Conservation (phyloP, 1,140 invertebrate genomes). For the Plectrocnemia conspersa region DNA sequence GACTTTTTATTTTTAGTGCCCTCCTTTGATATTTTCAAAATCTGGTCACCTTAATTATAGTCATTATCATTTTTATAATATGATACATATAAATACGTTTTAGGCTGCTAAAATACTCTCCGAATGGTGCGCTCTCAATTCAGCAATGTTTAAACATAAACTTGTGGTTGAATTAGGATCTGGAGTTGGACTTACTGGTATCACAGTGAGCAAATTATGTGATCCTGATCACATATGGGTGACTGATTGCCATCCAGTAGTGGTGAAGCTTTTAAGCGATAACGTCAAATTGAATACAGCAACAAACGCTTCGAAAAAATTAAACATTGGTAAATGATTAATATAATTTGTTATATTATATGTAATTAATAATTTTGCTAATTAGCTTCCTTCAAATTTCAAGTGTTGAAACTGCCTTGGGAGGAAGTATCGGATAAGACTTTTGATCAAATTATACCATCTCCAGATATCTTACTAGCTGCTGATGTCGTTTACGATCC, state of each 20-base stretch:
- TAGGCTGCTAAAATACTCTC: conserved; percentile 50
- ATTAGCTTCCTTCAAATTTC: too few relatives aligned
- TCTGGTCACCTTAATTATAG: too few relatives aligned
- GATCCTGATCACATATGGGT: conserved; percentile 49
- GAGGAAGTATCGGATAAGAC: conserved; percentile 43
- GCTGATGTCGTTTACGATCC: conserved; percentile 54
- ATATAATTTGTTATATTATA: too few relatives aligned
- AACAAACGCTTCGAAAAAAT: conserved; percentile 11
- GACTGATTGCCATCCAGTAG: conserved; percentile 52
- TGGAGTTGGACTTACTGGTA: conserved; percentile 53
- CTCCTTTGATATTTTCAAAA: too few relatives aligned
- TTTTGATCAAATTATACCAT: conserved; percentile 26
- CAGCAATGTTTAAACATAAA: conserved; percentile 41
- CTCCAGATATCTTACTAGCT: conserved; percentile 50
- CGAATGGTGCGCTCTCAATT: conserved; percentile 52
- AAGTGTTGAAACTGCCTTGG: conserved; percentile 49
- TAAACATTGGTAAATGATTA: too few relatives aligned
- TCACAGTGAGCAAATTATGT: conserved; percentile 46
- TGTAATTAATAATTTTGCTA: background rate
- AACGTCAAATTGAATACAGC: conserved; percentile 50
- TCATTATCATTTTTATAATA: too few relatives aligned
- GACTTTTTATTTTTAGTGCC: too few relatives aligned
- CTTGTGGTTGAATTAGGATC: conserved; percentile 55
- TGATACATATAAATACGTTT: too few relatives aligned
- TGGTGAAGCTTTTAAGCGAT: conserved; percentile 46